A percentile compares a stretch with the other conserved stretches of the same genome.
Conservation (phyloP, 2,888 invertebrate species). For the Caenorhabditis imperialis region DNA sequence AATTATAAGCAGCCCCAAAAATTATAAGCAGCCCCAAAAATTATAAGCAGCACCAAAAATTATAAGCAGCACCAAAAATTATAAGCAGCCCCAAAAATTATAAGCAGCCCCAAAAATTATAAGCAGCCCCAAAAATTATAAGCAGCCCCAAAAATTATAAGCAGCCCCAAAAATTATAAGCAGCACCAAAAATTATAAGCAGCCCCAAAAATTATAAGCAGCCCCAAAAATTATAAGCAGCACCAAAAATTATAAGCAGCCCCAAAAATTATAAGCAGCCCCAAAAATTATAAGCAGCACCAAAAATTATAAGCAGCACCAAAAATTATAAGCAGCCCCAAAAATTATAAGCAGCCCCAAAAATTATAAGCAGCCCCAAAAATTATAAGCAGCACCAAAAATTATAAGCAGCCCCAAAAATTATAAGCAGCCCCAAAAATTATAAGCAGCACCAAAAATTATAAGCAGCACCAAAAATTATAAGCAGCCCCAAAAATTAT, state of each 20-base stretch:
- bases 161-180: no score
- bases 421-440: constrained; percentile 1
- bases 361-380: no score
- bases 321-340: no score
- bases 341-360: constrained; percentile 3
- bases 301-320: neutral
- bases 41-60: constrained; percentile 1
- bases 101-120: no score
- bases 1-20: neutral
- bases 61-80: no score
- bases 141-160: neutral
- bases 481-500: no score
- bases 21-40: no score
- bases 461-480: neutral
- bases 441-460: no score
- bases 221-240: neutral
- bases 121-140: constrained; percentile 4
- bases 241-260: no score
- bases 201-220: constrained; percentile 4
- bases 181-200: no score
- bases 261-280: constrained; percentile 3
- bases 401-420: no score
- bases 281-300: no score
- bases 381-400: neutral
- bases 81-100: neutral